These are phyloP conservation scores for Litocranius walleri DNA, from an alignment of 2,113 vertebrate genomes.

Conservation along the genomic window DNA sequence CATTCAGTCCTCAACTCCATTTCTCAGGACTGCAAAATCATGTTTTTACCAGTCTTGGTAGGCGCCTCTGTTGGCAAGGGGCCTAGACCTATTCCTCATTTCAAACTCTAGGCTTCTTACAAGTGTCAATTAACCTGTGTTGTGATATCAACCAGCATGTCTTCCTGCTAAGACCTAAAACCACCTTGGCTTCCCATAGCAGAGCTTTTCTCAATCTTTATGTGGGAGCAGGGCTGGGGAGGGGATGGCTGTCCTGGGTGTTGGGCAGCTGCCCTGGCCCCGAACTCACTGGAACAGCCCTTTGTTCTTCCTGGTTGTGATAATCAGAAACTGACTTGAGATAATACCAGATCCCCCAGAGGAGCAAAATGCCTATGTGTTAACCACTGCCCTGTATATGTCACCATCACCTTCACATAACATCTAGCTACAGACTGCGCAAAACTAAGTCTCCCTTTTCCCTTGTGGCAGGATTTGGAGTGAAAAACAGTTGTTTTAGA, in stretches of 20 bases:
- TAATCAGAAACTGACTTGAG: background rate
- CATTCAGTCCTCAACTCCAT: background rate
- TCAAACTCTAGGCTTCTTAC: background rate
- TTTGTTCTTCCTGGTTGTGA: background rate
- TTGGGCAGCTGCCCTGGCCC: background rate
- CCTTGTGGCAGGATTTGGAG: background rate
- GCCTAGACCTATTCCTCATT: background rate
- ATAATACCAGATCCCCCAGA: background rate
- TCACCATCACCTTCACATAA: background rate
- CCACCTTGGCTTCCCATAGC: background rate
- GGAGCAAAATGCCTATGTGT: background rate
- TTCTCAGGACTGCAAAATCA: background rate
- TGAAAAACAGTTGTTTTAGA: background rate
- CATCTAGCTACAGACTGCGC: rapidly evolving
- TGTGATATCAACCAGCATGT: background rate
- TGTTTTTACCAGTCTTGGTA: background rate
- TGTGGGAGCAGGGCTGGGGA: background rate
- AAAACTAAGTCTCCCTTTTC: background rate
- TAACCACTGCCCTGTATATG: background rate
- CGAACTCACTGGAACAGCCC: background rate
- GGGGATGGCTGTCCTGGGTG: background rate
- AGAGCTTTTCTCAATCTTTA: background rate
- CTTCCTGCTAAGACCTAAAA: background rate
- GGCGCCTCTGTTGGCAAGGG: background rate
- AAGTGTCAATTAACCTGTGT: background rate